Conservation (phyloP, 53 echinoderm and acorn worm species). For the Temnopleurus reevesii region DNA sequence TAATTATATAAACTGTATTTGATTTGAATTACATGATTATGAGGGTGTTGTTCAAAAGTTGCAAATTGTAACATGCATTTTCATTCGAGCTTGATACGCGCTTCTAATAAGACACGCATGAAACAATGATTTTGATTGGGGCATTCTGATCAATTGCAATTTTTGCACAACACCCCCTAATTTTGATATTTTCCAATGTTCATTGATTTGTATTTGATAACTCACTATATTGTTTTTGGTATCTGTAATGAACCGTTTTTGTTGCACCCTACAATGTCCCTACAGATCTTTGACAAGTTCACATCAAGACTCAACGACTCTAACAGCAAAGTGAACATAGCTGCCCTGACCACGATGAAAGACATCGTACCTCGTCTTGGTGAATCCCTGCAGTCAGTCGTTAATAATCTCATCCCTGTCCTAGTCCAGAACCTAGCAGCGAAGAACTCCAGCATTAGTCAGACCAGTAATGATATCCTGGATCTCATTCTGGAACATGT, state of each 20-base stretch:
- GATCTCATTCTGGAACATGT: conserved; percentile 88
- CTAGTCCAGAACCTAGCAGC: conserved; percentile 84
- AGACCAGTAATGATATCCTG: conserved; percentile 83
- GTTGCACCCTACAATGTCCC: too few relatives aligned
- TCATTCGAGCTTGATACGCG: too few relatives aligned
- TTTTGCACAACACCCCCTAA: too few relatives aligned
- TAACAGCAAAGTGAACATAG: conserved; percentile 89
- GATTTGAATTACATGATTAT: too few relatives aligned
- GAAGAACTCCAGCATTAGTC: conserved; percentile 84
- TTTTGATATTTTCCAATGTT: too few relatives aligned
- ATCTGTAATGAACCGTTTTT: not conserved
- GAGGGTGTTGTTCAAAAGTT: too few relatives aligned
- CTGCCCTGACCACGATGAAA: conserved; percentile 83
- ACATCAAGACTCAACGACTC: conserved; percentile 81
- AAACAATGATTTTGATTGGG: too few relatives aligned
- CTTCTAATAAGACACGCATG: too few relatives aligned
- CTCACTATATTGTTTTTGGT: not conserved
- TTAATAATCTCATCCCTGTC: conserved; percentile 70
- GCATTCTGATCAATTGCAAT: too few relatives aligned
- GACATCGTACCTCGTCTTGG: conserved; percentile 85
- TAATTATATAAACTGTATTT: too few relatives aligned
- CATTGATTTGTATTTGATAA: not conserved
- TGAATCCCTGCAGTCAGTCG: conserved; percentile 77
- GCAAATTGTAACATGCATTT: too few relatives aligned
- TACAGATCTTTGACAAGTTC: conserved; percentile 94